Base-by-base conservation (phyloP, 2,113 vertebrate species). In the Phyllostomus hastatus region DNA sequence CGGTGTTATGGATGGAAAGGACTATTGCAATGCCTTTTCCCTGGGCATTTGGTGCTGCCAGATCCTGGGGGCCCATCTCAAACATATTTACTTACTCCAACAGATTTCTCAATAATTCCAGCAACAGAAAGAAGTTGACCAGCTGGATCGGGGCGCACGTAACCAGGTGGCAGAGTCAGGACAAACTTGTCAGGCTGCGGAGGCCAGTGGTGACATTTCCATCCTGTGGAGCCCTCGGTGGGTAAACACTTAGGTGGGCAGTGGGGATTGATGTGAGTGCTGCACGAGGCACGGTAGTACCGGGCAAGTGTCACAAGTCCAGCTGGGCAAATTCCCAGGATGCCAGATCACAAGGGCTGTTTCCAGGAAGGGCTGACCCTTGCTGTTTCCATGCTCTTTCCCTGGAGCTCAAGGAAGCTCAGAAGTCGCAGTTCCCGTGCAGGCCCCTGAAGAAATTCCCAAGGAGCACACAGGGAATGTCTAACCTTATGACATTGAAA, bases 81-180 rank as follows among this genome's bases (percentile, higher is more conserved):
- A 91, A 72, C n/a, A n/a, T 43, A 84, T 91, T 88, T 91, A 83
- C 79, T 91, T 50, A 83, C 33, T 88, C 88, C 86, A 97, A 22
- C 33, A 66, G 82, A 88, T 97, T 97, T 96, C 88, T 96, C 91
- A 97, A 83, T 72, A 95, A 95, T 88, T 95, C 69, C 83, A 93
- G 50, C 72, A 78, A 70, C 48, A 93, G 86, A 92, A 96, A 91
- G 85, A 46, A 75, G 26, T 17, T 52, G 57, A 83, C 69, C 64
- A 80, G 41, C 41, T 87, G 70, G 82, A 78, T 4, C 24, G 38
- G 35, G 70, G 50, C 33, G 57, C 57, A 14, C 26, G 15, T 50
- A 46, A 46, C 89, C 75, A 90, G 79, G 85, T 96, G n/a, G 22
- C 52, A 52, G 72, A 48, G n/a, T 94, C 54, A 76, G 89, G 26